Conservation (phyloP, 2,113 vertebrate species). For the Cephalopholis sonnerati region DNA sequence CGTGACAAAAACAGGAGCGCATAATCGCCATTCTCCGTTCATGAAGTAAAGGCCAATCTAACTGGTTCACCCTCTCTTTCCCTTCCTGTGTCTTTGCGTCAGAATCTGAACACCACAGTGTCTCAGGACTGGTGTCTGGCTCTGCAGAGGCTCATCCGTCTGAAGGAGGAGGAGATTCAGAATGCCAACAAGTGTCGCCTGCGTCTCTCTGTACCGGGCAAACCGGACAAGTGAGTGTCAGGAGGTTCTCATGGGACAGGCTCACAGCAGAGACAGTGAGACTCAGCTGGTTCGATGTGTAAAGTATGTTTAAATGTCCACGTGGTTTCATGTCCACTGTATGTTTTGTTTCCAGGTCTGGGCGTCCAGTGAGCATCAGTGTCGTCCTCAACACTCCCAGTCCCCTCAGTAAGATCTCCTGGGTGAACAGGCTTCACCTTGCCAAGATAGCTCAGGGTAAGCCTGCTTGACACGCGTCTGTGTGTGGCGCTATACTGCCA, state of each 20-base stretch:
- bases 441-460: conserved; percentile 51
- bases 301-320: not conserved
- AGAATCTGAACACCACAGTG: conserved; percentile 66
- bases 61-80: not conserved
- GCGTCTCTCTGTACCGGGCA: conserved; percentile 54
- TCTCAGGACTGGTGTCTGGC: conserved; percentile 68
- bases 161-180: conserved; percentile 71
- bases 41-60: not conserved
- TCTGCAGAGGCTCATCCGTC: conserved; percentile 61
- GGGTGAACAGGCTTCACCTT: conserved; percentile 51
- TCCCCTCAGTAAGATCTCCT: conserved; percentile 55
- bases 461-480: too few species aligned
- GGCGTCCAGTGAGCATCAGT: conserved; percentile 48
- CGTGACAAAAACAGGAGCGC: too few species aligned
- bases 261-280: not conserved
- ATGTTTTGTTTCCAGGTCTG: conserved; percentile 15
- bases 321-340: not conserved
- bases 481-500: too few species aligned
- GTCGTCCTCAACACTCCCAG: conserved; percentile 59
- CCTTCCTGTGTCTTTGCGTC: not conserved
- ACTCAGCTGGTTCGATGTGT: not conserved
- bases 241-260: not conserved
- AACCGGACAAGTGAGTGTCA: conserved; percentile 58
- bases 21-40: too few species aligned
- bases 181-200: conserved; percentile 63